Evolutionary conservation across 2,113 vertebrate genomes (phyloP).

Genomic region (Eclectus roratus): DNA sequence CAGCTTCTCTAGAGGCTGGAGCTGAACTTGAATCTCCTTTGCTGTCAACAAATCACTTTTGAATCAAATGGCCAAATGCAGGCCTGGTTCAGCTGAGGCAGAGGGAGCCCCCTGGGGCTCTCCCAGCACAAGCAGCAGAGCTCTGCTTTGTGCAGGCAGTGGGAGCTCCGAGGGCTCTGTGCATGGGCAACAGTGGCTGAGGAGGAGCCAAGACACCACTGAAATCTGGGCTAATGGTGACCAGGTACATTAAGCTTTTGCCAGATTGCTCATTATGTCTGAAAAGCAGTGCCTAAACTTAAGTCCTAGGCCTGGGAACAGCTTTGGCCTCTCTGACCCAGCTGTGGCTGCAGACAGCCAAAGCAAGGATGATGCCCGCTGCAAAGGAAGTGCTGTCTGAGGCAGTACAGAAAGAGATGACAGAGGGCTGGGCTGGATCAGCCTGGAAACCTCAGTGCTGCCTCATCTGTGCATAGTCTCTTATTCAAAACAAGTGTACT

Average conservation of each 20-base stretch:
- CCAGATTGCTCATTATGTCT: not conserved
- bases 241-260: not conserved
- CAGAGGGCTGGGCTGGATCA: not conserved
- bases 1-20: not conserved
- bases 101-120: not conserved
- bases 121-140: not conserved
- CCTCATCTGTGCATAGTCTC: no score
- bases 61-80: not conserved
- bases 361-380: not conserved
- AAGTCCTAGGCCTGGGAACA: not conserved
- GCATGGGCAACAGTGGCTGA: not conserved
- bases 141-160: not conserved
- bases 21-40: not conserved
- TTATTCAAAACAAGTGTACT: not conserved
- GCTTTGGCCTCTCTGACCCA: not conserved
- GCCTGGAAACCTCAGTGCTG: not conserved
- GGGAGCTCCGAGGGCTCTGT: not conserved
- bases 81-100: not conserved
- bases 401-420: not conserved
- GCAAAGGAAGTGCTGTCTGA: not conserved
- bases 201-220: not conserved
- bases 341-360: not conserved
- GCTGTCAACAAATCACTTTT: not conserved
- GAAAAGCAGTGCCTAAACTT: not conserved
- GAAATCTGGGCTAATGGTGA: not conserved